phyloP scores from a whole-genome alignment of 2,113 vertebrate genomes.

The Lichenostomus cassidix region DNA sequence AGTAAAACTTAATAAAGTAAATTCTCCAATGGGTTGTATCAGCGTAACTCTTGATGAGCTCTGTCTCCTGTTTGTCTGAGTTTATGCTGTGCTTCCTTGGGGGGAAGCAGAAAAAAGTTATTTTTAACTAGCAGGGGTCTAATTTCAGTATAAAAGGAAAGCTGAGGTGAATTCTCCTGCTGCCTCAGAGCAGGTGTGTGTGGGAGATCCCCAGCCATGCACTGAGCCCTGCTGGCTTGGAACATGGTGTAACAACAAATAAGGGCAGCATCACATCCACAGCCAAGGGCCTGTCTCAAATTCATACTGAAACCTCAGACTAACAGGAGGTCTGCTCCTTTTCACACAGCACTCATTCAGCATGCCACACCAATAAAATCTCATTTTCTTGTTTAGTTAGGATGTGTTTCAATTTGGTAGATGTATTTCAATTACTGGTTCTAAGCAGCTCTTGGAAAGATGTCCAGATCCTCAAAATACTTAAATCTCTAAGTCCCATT shows the following conservation, averaged over 20 bases:
- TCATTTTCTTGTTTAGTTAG: not conserved
- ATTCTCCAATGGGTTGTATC: not conserved
- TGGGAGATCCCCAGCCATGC: not conserved
- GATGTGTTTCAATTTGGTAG: not conserved
- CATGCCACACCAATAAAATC: not conserved
- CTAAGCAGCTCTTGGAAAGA: not conserved
- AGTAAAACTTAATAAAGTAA: not conserved
- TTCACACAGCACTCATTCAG: not conserved
- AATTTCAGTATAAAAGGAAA: not conserved
- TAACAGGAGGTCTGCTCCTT: not conserved
- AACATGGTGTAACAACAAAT: accelerated
- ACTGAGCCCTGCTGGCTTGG: not conserved
- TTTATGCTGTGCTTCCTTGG: not conserved
- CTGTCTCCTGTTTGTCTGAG: not conserved
- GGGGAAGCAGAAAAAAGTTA: not conserved
- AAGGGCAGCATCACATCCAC: not conserved
- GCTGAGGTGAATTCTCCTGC: not conserved
- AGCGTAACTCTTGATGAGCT: not conserved
- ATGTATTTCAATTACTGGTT: not conserved
- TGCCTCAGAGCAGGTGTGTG: not conserved
- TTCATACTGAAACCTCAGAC: not conserved
- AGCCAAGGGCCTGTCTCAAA: not conserved
- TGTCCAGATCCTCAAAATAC: not conserved
- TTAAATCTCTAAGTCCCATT: not conserved
- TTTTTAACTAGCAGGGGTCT: not conserved